Base-by-base conservation (phyloP, 1,140 invertebrate species). In the Adoxophyes honmai region DNA sequence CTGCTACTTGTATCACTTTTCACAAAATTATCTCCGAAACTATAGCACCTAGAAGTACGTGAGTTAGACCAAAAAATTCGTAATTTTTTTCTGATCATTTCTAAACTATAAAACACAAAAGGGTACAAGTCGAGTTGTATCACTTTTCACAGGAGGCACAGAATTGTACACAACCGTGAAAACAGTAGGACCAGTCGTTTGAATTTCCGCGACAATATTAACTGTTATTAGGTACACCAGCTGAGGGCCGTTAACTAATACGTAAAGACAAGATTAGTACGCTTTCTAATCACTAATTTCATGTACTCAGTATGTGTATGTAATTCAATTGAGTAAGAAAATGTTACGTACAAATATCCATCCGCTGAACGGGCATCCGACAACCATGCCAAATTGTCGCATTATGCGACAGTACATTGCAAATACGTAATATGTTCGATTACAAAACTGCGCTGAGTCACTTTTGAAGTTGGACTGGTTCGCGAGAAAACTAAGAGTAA, bases 281-380 rank as follows among this genome's bases (percentile, higher is more conserved):
- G 42, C 42, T 48, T 48, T 48, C 42, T 48, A 48, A 48, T 48
- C 42, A 21, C 18, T 48, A 48, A 48, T 48, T 48, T 48, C 21
- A 48, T 14, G 42, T 48, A 48, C 16, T 28, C 42, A 18, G 10
- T 18, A 48, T 48, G 16, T 21, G 16, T 21, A 48, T 48, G 42
- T 48, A 48, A 48, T 48, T 48, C 42, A 48, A 48, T 48, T 48
- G 42, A 48, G 42, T 48, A 48, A 48, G 42, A 48, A 48, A 48
- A 48, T 18, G 42, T 48, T 48, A 48, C 42, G 42, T 48, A 18
- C 42, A 48, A 48, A 48, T 48, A 48, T 48, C 42, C 42, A 48
- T 48, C 42, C 42, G 42, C 16, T 48, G n/a, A 48, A 48, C 21
- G 18, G 42, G 42, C 42, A 48, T 48, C 42, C 42, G 39, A 18